Base-by-base conservation (phyloP, 2,888 invertebrate genomes). In the Mythimna vitellina region DNA sequence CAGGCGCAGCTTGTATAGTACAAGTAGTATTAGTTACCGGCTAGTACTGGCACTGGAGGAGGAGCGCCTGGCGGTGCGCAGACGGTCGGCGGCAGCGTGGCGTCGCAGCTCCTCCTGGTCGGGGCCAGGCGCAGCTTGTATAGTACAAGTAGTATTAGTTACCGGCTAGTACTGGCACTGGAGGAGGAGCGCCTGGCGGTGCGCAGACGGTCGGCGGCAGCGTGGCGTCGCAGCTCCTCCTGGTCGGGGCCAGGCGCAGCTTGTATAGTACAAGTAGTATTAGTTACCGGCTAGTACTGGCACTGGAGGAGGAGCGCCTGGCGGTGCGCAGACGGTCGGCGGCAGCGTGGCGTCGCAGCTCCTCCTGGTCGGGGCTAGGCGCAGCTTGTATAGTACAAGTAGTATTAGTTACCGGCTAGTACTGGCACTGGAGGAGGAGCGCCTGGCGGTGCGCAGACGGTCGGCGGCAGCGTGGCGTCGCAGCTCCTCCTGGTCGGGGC, bases 291-390 rank as follows among this genome's bases (percentile, higher is more conserved):
- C 90, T 92, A 14, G 94, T 94, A 83, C 94, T 96, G 29, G 98
- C 97, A 67, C 95, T 93, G 81, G 96, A 96, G 1, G 95, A 96
- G 81, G 94, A 97, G 60, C 93, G 93, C 29, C 95, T 90, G 85
- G 91, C 97, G 85, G 89, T 97, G 78, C 90, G 96, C 81, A 94
- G 86, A 0, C 95, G 82, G 94, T 96, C 94, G 88, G 95, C 89
- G 89, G 94, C 90, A 65, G 93, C 89, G 96, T 97, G 86, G 87
- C 97, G 90, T 92, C 97, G 87, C 95, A 97, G 91, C 93, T 96
- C 92, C 92, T 99, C 99, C 90, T 99, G 98, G 89, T 99, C 99
- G 14, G 98, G 89, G 98, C 98, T 72, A 99, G 95, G 87, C 99
- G 98, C 38, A 42, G 38, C 12, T 42, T 42, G 12, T 12, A 17